Base-by-base conservation (phyloP, 2,888 invertebrate genomes). In the Caenorhabditis angaria region DNA sequence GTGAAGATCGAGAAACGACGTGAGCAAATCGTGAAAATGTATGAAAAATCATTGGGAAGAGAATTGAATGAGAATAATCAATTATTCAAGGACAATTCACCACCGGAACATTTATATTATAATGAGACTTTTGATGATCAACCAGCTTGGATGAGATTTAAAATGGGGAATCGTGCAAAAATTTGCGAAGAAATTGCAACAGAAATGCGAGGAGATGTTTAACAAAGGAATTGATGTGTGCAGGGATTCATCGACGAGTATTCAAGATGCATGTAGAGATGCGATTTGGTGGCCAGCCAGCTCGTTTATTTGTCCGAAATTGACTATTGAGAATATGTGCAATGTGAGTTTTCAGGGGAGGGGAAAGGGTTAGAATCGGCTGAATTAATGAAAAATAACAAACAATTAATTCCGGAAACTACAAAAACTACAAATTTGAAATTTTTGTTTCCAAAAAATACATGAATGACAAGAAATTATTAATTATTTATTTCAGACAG, bases 201-300 rank as follows among this genome's bases (percentile, higher is more conserved):
- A 71, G 27, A 81, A 81, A 25, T 85, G 85, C 72, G 71, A 81
- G 35, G 77, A 82, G 56, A 77, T 83, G 60, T 83, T 80, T 65
- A 74, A 74, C 10, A 73, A 71, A 53, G 81, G 84, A 50, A 72
- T 82, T 10, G 73, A 77, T 8, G 68, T 77, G n/a, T 85, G 85
- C 56, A 55, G 69, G 8, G 64, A 64, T 50, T 18, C 73, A 5
- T 67, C 74, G 14, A 41, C 41, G 10, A 41, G 14, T 41, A 41
- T 41, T 10, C 41, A 41, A 65, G 54, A 47, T n/a, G 41, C 66
- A 1, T 72, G 70, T 27, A 60, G 60, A 22, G 65, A 75, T 28
- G 65, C 61, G 1, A 60, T 74, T 3, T 29, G 66, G 22, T 74
- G 74, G 74, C 74, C 74, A 0, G 54, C 70, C 22, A 63, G 63